Percentiles rank a stretch among this genome's conserved stretches.
These are phyloP conservation scores for Euphonia xanthogaster DNA, from an alignment of 2,797 vertebrate genomes.

Conservation along the genomic window DNA sequence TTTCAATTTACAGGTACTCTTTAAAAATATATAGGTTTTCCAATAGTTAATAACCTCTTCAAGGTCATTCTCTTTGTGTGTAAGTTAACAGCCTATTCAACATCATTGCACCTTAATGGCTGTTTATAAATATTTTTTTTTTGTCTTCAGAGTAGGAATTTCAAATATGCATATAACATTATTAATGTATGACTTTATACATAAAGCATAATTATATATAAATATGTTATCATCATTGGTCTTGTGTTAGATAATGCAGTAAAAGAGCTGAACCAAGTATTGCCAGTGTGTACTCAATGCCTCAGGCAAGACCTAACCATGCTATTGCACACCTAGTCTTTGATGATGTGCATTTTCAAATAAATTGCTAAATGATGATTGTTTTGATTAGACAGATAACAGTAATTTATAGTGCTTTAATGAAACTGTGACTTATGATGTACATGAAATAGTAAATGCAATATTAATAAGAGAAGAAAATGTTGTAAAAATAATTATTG, in stretches of 20 bases:
- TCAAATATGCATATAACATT: neutral
- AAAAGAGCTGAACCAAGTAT: neutral
- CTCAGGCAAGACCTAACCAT: neutral
- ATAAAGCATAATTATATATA: neutral
- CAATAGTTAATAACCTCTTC: neutral
- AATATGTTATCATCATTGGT: neutral
- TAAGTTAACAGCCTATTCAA: neutral
- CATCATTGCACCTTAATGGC: neutral
- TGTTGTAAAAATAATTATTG: conserved; percentile 56
- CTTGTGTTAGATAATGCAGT: neutral
- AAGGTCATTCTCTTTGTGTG: neutral
- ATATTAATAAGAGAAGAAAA: conserved; percentile 54
- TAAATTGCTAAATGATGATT: neutral
- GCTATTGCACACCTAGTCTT: conserved; percentile 6
- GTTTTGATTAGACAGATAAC: neutral
- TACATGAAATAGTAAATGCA: neutral
- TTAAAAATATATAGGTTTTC: neutral
- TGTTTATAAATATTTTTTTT: neutral
- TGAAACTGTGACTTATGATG: neutral
- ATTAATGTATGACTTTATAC: neutral
- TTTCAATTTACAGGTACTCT: neutral
- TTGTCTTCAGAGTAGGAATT: neutral
- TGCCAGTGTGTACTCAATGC: neutral
- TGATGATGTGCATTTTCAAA: conserved; percentile 6
- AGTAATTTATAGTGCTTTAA: conserved; percentile 7